Percentiles rank a stretch among this genome's conserved stretches.
Evolutionary conservation across 2,113 vertebrate species (phyloP).

Genomic region (Tetrax tetrax): DNA sequence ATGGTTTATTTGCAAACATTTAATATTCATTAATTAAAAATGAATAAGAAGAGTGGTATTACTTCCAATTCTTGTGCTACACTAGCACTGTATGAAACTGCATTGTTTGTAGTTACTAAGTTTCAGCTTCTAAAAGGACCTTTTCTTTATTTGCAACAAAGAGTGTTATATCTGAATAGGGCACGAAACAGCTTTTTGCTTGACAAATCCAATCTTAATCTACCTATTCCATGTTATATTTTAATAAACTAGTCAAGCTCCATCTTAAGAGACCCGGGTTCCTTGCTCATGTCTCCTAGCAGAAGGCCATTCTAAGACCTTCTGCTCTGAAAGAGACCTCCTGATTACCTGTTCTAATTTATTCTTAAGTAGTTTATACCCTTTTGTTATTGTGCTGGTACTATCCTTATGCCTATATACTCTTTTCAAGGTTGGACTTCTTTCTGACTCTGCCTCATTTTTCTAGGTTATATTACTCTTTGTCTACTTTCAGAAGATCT

Average conservation of each 20-base stretch:
- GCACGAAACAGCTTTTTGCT: not conserved
- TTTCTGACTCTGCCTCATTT: not conserved
- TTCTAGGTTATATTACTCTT: not conserved
- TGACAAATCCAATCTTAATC: not conserved
- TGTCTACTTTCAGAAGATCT: not conserved
- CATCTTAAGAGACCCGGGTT: not conserved
- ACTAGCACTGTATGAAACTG: not conserved
- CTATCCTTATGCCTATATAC: not conserved
- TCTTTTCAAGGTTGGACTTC: accelerated
- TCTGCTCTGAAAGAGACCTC: not conserved
- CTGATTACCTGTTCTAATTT: not conserved
- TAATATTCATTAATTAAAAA: not conserved
- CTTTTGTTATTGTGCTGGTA: not conserved
- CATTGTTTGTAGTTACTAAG: not conserved
- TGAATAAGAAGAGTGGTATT: not conserved
- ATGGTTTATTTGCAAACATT: not conserved
- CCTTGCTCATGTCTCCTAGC: not conserved
- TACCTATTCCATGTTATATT: not conserved
- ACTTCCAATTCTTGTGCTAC: not conserved
- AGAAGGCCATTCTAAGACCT: not conserved
- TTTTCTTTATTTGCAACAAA: not conserved
- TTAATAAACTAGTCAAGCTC: not conserved
- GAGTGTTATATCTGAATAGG: not conserved
- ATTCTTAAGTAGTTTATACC: not conserved
- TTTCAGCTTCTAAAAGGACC: not conserved